Evolutionary conservation across 2,888 invertebrate species (phyloP).

Genomic region (Loripinus fragilis): DNA sequence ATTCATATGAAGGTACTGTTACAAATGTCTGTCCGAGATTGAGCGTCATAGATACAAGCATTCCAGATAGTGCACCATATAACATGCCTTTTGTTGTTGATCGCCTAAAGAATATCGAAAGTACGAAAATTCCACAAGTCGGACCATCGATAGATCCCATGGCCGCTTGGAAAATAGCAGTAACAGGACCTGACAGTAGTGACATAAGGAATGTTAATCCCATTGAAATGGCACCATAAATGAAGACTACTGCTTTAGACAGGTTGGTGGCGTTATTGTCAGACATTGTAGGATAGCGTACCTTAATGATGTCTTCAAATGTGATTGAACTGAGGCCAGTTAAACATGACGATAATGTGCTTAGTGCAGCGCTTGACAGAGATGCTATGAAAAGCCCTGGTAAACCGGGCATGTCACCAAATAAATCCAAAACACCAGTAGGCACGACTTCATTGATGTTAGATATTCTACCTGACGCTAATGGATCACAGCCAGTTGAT

Average conservation of each 20-base stretch:
- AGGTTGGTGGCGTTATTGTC: slow-evolving; percentile 15
- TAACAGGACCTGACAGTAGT: slow-evolving; percentile 22
- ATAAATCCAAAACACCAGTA: slow-evolving; percentile 35
- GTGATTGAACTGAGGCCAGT: slow-evolving; percentile 40
- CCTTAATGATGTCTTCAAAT: slow-evolving; percentile 32
- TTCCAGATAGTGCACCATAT: slow-evolving; percentile 30
- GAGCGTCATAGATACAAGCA: slow-evolving; percentile 27
- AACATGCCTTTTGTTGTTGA: slow-evolving; percentile 41
- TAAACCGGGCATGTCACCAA: slow-evolving; percentile 34
- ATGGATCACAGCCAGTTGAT: slow-evolving; percentile 35
- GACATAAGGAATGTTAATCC: slow-evolving; percentile 31
- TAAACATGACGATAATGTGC: slow-evolving; percentile 42
- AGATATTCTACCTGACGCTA: slow-evolving; percentile 17
- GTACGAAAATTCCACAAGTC: slow-evolving; percentile 35
- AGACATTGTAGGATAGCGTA: slow-evolving; percentile 13
- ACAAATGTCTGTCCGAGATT: slow-evolving; percentile 30
- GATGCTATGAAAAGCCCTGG: slow-evolving; percentile 46
- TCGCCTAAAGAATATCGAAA: slow-evolving; percentile 27
- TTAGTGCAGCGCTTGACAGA: slow-evolving; percentile 49
- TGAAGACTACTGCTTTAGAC: slow-evolving; percentile 21
- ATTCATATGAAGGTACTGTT: slow-evolving; percentile 3
- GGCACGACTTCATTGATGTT: slow-evolving; percentile 46
- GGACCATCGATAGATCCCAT: slow-evolving; percentile 43
- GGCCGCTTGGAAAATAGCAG: slow-evolving; percentile 22
- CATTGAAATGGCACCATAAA: slow-evolving; percentile 32